Evolutionary conservation across 2,888 invertebrate genomes (phyloP), one percentile per base, ranked within the genome.

Genomic region (Parnassius orleans): DNA sequence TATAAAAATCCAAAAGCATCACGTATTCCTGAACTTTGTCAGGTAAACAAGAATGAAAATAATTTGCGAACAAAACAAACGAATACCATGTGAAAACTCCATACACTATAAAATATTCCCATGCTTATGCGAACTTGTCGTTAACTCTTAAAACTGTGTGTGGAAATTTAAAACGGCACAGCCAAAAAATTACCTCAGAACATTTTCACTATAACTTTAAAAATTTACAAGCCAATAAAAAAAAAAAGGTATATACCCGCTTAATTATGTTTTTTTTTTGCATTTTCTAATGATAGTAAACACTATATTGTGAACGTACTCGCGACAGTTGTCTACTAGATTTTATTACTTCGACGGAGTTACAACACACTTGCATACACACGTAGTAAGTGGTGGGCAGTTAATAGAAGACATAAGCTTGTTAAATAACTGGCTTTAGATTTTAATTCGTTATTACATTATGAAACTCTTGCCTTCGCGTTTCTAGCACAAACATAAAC

Each of bases 201-300:
- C 79, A 76, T 81, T 83, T 80, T 80, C 80, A 84, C 86, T 86
- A 87, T 83, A 90, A 86, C 84, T 90, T 87, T 84, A 79, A 82
- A 84, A 87, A 90, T 90, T 88, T 87, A 90, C 89, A 88, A 85
- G 87, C 84, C 89, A 88, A 90, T 89, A 87, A 86, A 84, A 90
- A 87, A 89, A 90, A 88, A 89, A 89, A 87, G 87, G 83, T 83
- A 81, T 81, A 81, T 87, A 82, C 80, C 85, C 76, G 84, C 86
- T 89, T 89, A 84, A 90, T 90, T 87, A 90, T 87, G 83, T 81
- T 88, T 89, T 69, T 88, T 90, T 69, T 90, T 86, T 87, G 83
- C 86, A 83, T 86, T 88, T 90, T 90, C 89, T 86, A 87, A 89
- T 87, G 89, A 86, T 85, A 87, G 89, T 90, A 90, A 87, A 88